A percentile compares a stretch with the other conserved stretches of the same genome.
phyloP scores from a whole-genome alignment of 2,797 vertebrate species.

The Parotocinclus haroldoi region DNA sequence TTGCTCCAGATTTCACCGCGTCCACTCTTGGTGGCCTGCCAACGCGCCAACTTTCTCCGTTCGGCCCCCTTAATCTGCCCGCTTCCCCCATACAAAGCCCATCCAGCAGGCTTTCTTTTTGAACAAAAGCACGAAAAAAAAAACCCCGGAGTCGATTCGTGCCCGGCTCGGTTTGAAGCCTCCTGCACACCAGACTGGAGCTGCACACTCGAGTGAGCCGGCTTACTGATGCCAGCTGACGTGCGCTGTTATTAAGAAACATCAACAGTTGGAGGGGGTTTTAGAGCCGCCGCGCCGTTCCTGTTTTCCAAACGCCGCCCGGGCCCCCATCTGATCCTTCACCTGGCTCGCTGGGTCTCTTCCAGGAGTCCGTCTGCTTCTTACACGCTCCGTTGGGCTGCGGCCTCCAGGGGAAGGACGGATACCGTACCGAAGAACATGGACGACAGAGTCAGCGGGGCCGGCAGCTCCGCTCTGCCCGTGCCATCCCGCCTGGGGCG shows the following conservation, averaged over 20 bases:
- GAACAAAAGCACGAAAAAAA: constrained; percentile 60
- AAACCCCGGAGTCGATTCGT: constrained; percentile 41
- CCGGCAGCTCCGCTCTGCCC: constrained; percentile 67
- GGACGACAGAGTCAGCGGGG: constrained; percentile 73
- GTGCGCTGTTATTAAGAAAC: constrained; percentile 70
- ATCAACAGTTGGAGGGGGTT: constrained; percentile 58
- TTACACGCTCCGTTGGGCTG: constrained; percentile 34
- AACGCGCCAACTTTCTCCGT: constrained; percentile 24
- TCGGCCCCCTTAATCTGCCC: constrained; percentile 5
- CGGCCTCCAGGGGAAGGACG: constrained; percentile 19
- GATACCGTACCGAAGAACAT: constrained; percentile 42
- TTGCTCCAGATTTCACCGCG: too few relatives aligned
- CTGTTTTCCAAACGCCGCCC: constrained; percentile 60
- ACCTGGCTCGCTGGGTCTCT: constrained; percentile 61
- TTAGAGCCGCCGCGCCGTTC: constrained; percentile 19
- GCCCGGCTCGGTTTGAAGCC: constrained; percentile 55
- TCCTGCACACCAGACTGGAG: constrained; percentile 66
- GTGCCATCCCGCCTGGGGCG: constrained; percentile 72
- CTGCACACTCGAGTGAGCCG: constrained; percentile 73
- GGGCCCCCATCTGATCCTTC: constrained; percentile 61
- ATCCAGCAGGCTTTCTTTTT: constrained; percentile 43
- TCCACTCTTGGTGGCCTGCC: neutral
- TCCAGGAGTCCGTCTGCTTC: constrained; percentile 50
- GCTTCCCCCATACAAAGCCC: constrained; percentile 29
- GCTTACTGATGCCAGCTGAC: constrained; percentile 76